phyloP scores from a whole-genome alignment of 30 jellyfish, hydroid and myxozoan genomes.

The Pelagia noctiluca region DNA sequence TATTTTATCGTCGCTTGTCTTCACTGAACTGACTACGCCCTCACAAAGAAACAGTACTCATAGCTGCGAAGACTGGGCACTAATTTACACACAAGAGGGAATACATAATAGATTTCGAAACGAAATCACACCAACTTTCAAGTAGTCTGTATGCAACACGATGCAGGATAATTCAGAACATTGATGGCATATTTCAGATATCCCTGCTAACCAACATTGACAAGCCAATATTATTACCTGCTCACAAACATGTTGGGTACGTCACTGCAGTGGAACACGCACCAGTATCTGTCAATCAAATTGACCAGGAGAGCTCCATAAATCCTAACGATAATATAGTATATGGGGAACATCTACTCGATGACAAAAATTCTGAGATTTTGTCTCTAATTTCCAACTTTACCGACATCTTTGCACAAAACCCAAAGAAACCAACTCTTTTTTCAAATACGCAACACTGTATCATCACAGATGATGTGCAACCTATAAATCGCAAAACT shows the following conservation, averaged over 20 bases:
- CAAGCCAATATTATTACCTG: background rate
- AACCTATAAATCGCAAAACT: conserved; percentile 28
- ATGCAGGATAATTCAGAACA: conserved; percentile 44
- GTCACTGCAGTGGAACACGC: conserved; percentile 4
- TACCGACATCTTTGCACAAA: conserved; percentile 42
- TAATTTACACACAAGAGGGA: too few relatives aligned
- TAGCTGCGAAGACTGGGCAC: too few relatives aligned
- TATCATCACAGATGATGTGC: conserved; percentile 33
- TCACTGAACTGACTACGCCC: too few relatives aligned
- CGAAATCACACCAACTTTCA: conserved; percentile 12
- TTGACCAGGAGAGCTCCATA: conserved; percentile 8
- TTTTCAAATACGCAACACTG: conserved; percentile 33
- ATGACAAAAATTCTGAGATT: conserved; percentile 12
- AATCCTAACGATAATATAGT: conserved; percentile 29
- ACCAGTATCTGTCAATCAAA: background rate
- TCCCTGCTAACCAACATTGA: conserved; percentile 32
- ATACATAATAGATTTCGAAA: conserved; percentile 5
- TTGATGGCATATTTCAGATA: conserved; percentile 47
- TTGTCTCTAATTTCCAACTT: conserved; percentile 34
- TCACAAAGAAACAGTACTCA: too few relatives aligned
- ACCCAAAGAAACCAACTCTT: conserved; percentile 36
- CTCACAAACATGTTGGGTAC: conserved; percentile 30
- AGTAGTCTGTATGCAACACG: conserved; percentile 40
- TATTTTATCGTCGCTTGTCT: too few relatives aligned
- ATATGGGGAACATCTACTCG: conserved; percentile 37